These are phyloP conservation scores for Drosophila takahashii DNA, from an alignment of 1,140 invertebrate species.

Conservation along the genomic window DNA sequence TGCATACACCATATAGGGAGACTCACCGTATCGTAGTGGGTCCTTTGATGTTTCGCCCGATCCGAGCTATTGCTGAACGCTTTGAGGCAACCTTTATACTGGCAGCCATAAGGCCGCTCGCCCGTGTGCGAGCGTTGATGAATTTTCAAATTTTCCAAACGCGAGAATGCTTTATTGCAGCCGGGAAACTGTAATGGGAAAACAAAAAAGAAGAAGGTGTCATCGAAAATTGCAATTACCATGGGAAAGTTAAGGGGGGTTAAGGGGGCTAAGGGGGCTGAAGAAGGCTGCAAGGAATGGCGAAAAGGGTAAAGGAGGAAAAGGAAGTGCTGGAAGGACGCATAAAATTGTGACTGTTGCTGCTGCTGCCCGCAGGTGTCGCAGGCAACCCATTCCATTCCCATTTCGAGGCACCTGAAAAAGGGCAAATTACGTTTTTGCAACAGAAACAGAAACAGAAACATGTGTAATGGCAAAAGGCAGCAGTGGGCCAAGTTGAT, in stretches of 20 bases:
- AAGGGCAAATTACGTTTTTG: constrained; percentile 46
- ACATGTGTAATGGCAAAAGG: constrained; percentile 41
- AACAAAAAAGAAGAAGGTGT: constrained; percentile 40
- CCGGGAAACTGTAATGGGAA: constrained; percentile 91
- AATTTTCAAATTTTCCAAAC: constrained; percentile 98
- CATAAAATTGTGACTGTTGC: constrained; percentile 52
- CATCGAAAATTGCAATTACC: constrained; percentile 63
- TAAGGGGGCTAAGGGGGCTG: neutral
- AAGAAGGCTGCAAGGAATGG: neutral
- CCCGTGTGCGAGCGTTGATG: constrained; percentile 97
- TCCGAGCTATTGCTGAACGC: constrained; percentile 99
- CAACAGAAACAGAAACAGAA: constrained; percentile 36
- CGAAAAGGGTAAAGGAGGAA: neutral
- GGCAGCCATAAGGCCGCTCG: constrained; percentile 94
- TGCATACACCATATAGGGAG: constrained; percentile 20
- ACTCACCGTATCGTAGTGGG: constrained; percentile 97
- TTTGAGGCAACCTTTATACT: constrained; percentile 94
- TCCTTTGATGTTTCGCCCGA: constrained; percentile 97
- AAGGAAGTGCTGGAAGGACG: constrained; percentile 24
- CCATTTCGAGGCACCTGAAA: constrained; percentile 18
- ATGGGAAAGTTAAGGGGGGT: neutral
- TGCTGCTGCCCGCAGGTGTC: constrained; percentile 43
- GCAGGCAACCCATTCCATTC: neutral
- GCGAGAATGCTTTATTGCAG: constrained; percentile 96
- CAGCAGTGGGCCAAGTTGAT: constrained; percentile 20